phyloP scores from a whole-genome alignment of 2,797 vertebrate genomes.

The Channa striata region DNA sequence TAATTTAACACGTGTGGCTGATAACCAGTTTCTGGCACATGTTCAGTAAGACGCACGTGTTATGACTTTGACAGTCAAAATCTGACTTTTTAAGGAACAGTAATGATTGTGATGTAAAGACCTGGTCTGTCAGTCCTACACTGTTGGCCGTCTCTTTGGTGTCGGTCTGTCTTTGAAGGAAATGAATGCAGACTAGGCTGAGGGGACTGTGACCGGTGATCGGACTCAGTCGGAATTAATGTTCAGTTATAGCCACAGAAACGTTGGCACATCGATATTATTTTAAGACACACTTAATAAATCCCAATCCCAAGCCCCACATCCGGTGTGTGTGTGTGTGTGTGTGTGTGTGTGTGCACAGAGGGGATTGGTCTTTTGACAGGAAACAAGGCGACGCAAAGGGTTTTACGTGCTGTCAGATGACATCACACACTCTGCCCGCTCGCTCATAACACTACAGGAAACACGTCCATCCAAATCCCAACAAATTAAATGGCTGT shows the following conservation, averaged over 20 bases:
- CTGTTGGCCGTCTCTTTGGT: too few species aligned
- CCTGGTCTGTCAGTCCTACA: too few species aligned
- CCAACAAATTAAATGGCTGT: slow-evolving; percentile 61
- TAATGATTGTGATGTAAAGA: too few species aligned
- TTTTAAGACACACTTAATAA: background rate
- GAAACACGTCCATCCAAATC: slow-evolving; percentile 59
- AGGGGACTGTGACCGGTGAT: too few species aligned
- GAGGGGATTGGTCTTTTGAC: slow-evolving; percentile 19
- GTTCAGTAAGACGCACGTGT: too few species aligned
- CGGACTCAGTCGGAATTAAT: background rate
- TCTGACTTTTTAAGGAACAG: too few species aligned
- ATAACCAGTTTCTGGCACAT: too few species aligned
- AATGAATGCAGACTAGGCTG: too few species aligned
- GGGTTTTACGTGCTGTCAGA: slow-evolving; percentile 39
- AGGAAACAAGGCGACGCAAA: slow-evolving; percentile 16
- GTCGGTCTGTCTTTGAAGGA: too few species aligned
- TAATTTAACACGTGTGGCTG: too few species aligned
- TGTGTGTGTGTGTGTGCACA: background rate
- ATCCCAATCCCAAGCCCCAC: background rate
- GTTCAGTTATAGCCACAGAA: background rate
- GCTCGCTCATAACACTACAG: slow-evolving; percentile 53
- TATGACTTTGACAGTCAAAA: too few species aligned
- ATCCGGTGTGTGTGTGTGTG: background rate
- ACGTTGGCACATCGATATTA: background rate
- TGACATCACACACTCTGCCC: slow-evolving; percentile 55